phyloP scores from a whole-genome alignment of 2,888 invertebrate species.

The Temnothorax unifasciatus region DNA sequence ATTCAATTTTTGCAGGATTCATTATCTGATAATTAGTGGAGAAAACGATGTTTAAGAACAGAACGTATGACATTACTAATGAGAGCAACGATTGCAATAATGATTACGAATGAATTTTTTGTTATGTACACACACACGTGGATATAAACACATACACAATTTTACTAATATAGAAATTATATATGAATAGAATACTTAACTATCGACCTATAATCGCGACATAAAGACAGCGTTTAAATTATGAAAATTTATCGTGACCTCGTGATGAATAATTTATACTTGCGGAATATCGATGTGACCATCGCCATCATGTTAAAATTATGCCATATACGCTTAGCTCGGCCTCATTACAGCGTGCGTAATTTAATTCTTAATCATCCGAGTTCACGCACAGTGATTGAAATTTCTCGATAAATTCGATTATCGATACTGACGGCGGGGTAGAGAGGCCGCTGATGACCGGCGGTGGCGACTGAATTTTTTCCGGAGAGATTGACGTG shows the following conservation, averaged over 20 bases:
- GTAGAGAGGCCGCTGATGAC: neutral
- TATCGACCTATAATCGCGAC: neutral
- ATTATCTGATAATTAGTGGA: neutral
- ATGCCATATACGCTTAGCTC: conserved; percentile 19
- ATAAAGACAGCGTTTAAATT: neutral
- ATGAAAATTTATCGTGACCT: neutral
- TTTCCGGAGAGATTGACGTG: conserved; percentile 18
- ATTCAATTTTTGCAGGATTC: neutral
- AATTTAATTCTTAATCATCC: conserved; percentile 44
- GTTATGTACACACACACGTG: neutral
- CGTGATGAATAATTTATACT: conserved; percentile 30
- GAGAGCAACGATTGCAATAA: neutral
- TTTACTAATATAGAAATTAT: conserved; percentile 3
- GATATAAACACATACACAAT: neutral
- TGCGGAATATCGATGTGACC: conserved; percentile 6
- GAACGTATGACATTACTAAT: neutral
- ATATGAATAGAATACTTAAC: neutral
- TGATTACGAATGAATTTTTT: neutral
- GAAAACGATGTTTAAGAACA: neutral
- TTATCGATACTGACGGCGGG: neutral
- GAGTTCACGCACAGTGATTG: conserved; percentile 37
- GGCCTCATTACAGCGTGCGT: conserved; percentile 22
- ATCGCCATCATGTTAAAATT: conserved; percentile 25
- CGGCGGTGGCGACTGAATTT: neutral
- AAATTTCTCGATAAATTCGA: conserved; percentile 39